Base-by-base conservation (phyloP, 53 echinoderm and acorn worm genomes). In the Arbacia lixula region DNA sequence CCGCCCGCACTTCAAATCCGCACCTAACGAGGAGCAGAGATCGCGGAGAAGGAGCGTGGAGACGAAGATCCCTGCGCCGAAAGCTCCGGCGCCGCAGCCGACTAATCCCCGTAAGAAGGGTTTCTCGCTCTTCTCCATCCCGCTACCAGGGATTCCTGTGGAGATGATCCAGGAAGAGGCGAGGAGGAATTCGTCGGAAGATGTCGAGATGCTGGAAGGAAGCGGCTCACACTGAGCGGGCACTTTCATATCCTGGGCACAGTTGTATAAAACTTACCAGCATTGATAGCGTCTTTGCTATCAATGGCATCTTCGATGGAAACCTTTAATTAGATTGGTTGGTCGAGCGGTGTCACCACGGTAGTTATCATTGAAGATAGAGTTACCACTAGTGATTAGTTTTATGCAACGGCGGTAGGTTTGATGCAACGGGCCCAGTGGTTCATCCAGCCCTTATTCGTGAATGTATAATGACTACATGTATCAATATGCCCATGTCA, bases 21-120 rank as follows among this genome's bases (percentile, higher is more conserved):
- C 12, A 37, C 33, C 78, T 4, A 77, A 55, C 36, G 74, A 74
- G 36, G 53, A 31, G 0, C 64, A 79, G 60, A 74, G 86, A 26
- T 63, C 85, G 37, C 85, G 94, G 16, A 86, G 94, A 29, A 82
- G 74, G 51, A 94, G 94, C 64, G 91, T 94, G 16, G 91, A 57
- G 46, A 88, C 88, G 2, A 82, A 85, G 1, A 88, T 94, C 80
- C 76, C 85, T 19, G 52, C 85, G 8, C 63, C 85, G 32, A 83
- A 90, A 1, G 66, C 83, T 1, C 38, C 53, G 12, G 68, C 83
- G 37, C 38, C 60, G 12, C 41, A 83, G 58, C 76, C 76, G 25
- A 58, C 81, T 49, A 85, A 86, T 17, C 57, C 78, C 5, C 57
- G 83, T 31, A 82, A 53, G 31, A 91, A 83, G 54, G 88, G 88